Evolutionary conservation across 2,113 vertebrate species (phyloP), one percentile per base, ranked within the genome.

Genomic region (Barnardius zonarius): DNA sequence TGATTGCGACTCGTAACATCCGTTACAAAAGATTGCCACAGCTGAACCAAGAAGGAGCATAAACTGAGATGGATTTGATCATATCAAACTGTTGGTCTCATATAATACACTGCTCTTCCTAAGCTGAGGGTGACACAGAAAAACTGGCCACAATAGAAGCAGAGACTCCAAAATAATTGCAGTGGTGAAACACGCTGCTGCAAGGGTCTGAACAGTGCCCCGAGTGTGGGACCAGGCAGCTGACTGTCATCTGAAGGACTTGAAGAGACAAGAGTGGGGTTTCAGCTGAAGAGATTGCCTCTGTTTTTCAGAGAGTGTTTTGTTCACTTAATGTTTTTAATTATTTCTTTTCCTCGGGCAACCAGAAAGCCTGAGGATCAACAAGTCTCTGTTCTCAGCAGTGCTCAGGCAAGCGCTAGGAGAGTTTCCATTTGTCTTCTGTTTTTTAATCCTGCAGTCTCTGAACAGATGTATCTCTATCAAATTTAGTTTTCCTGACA

Each of bases 331-430:
- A 96, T 95, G 93, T 92, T 92, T 96, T 97, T 97, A 96, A 96
- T 97, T 97, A 96, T 95, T 97, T 96, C 89, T 96, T 95, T 91
- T 95, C 95, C 96, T 96, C 84, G 0, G 96, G 96, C 96, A 95
- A 91, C 20, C 57, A 82, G 73, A 95, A 95, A 95, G 87, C 91
- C 89, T 23, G 83, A 96, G 93, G 94, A 96, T 93, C 96, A 96
- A 97, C 94, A 97, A 95, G 95, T 95, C 95, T 95, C 94, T 95
- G 81, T 95, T 96, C 96, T 93, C 95, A 93, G 89, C 84, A 92
- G 93, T 84, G 77, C 49, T 96, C 83, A 91, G 62, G 69, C 83
- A 80, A 92, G 84, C 48, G 22, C 69, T 64, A 74, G 46, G 77
- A 95, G 83, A 91, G 51, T 52, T 89, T 92, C 91, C 81, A 92